A percentile compares a stretch with the other conserved stretches of the same genome.
These are phyloP conservation scores for Eulemur rufifrons DNA, from an alignment of 2,113 vertebrate genomes.

Conservation along the genomic window DNA sequence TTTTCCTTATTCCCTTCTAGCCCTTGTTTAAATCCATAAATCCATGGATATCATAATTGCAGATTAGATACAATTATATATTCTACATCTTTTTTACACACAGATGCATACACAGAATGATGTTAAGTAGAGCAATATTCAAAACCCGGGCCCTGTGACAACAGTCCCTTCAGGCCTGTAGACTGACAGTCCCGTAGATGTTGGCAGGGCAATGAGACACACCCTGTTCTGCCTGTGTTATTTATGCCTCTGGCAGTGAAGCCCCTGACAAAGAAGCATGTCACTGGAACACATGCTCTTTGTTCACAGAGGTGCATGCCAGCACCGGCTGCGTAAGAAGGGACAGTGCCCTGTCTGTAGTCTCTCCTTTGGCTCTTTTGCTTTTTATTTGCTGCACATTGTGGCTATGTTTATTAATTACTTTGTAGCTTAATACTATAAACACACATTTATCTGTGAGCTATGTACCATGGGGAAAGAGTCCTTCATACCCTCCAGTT, in stretches of 20 bases:
- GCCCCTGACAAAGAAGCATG: slow-evolving; percentile 78
- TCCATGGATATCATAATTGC: not conserved
- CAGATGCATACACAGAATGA: slow-evolving; percentile 10
- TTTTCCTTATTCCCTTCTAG: slow-evolving; percentile 27
- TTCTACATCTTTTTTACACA: not conserved
- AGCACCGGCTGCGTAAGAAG: slow-evolving; percentile 67
- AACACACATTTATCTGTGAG: slow-evolving; percentile 52
- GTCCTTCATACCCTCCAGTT: not conserved
- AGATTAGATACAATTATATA: not conserved
- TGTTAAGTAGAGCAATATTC: slow-evolving; percentile 40
- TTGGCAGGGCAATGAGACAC: slow-evolving; percentile 66
- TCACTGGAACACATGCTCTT: slow-evolving; percentile 79
- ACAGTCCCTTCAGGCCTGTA: slow-evolving; percentile 56
- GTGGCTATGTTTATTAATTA: slow-evolving; percentile 73
- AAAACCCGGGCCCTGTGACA: slow-evolving; percentile 39
- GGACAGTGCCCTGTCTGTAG: slow-evolving; percentile 73
- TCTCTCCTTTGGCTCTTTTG: slow-evolving; percentile 19
- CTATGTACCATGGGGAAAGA: not conserved
- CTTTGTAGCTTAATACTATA: slow-evolving; percentile 50
- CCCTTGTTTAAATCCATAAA: not conserved
- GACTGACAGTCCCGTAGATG: slow-evolving; percentile 44
- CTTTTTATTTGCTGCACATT: slow-evolving; percentile 62
- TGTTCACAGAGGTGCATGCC: slow-evolving; percentile 78
- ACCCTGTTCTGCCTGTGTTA: slow-evolving; percentile 76
- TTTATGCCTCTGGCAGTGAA: slow-evolving; percentile 76